Evolutionary conservation across 2,113 vertebrate genomes (phyloP), one percentile per base, ranked within the genome.

Genomic region (Tringa solitaria): DNA sequence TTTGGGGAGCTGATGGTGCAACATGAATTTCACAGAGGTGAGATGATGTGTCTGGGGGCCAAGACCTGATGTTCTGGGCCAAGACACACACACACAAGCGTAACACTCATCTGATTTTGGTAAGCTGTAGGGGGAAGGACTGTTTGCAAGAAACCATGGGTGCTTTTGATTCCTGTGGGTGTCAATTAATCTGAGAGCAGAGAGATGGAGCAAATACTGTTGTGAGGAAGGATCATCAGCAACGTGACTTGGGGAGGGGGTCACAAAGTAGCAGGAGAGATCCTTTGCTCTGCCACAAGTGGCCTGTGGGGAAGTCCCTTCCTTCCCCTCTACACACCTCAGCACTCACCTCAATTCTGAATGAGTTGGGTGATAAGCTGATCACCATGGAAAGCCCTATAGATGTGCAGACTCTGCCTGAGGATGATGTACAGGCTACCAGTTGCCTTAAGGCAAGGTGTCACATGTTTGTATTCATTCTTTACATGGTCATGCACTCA

Each of bases 401-500:
- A 79, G 77, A 35, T 64, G 59, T 22, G 32, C 69, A 89, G 77
- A 57, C 72, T 90, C 45, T 59, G 16, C 54, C 69, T 90, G 69
- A 72, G 73, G 73, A 59, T 50, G 84, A 51, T 79, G 83, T 77
- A 46, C n/a, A 54, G 79, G 69, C 86, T 94, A 96, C 83, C 74
- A 81, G 76, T 41, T 81, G 90, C 83, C 85, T 95, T 57, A 89
- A 92, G 86, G 76, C 76, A 79, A 81, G 83, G 68, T 68, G 61
- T 97, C 88, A 89, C 94, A 77, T 90, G 59, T 77, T 93, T 88
- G 72, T 85, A 26, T 90, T 90, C 76, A 27, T 92, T 87, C 80
- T 91, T 93, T 72, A 86, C 6, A 12, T 84, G 89, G 61, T 95
- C 41, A 56, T 74, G 46, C 28, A 8, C 79, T 94, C 79, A 75